These are phyloP conservation scores for Centropristis striata DNA, from an alignment of 2,113 vertebrate species.

Conservation along the genomic window DNA sequence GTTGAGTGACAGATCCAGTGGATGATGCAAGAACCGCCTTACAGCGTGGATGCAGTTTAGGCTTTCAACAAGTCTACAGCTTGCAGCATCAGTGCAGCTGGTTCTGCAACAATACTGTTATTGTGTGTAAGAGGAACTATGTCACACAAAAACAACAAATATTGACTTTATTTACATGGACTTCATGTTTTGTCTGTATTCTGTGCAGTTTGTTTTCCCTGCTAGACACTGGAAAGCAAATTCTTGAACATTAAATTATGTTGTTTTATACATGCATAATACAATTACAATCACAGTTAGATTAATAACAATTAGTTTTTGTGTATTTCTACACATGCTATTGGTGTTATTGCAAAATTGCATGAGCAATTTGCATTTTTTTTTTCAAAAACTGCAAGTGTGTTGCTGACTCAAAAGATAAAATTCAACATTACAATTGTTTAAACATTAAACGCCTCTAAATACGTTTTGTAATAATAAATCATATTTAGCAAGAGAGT, in stretches of 20 bases:
- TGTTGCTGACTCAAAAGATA: neutral
- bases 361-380: neutral
- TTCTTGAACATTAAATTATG: neutral
- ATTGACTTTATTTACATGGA: neutral
- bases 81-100: neutral
- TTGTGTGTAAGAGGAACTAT: neutral
- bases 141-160: neutral
- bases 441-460: neutral
- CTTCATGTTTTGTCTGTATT: neutral
- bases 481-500: no score
- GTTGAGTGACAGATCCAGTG: neutral
- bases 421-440: neutral
- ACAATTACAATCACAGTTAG: neutral
- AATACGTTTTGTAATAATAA: no score
- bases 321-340: neutral
- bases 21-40: neutral
- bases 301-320: neutral
- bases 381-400: neutral
- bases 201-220: neutral
- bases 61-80: neutral
- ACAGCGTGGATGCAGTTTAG: neutral
- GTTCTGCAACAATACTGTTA: neutral
- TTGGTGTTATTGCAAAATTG: neutral
- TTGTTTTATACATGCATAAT: neutral
- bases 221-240: neutral